Percentiles rank a stretch among this genome's conserved stretches.
Conservation (phyloP, 92 coral and sea anemone genomes). For the Phenganax marumi region DNA sequence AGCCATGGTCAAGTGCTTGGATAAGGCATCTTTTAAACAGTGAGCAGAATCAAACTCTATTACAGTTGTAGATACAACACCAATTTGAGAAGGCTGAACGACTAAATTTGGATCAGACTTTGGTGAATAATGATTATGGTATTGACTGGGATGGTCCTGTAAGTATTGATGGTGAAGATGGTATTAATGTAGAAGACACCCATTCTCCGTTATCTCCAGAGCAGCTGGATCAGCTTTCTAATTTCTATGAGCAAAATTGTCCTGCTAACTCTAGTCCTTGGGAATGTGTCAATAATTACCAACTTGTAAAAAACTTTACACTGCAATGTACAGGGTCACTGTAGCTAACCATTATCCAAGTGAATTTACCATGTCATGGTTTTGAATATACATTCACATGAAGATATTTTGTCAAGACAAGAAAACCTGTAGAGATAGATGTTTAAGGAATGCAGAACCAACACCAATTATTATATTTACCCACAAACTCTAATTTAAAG, state of each 20-base stretch:
- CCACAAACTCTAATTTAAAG: too few relatives aligned
- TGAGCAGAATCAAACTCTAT: neutral
- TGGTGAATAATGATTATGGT: constrained; percentile 13
- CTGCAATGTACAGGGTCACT: too few relatives aligned
- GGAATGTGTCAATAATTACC: too few relatives aligned
- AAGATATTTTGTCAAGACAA: too few relatives aligned
- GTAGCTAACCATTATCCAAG: too few relatives aligned
- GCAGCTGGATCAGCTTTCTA: neutral
- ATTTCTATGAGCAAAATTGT: neutral
- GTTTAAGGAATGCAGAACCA: too few relatives aligned
- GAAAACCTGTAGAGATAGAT: too few relatives aligned
- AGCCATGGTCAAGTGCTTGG: neutral
- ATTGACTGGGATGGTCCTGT: constrained; percentile 19
- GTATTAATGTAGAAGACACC: constrained; percentile 6
- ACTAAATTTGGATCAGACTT: constrained; percentile 7
- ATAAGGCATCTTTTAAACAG: constrained; percentile 3
- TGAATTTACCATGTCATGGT: too few relatives aligned
- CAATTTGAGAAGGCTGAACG: constrained; percentile 17
- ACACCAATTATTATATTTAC: too few relatives aligned
- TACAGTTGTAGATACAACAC: neutral
- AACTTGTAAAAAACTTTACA: too few relatives aligned
- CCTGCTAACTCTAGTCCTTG: too few relatives aligned
- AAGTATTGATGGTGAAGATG: constrained; percentile 6
- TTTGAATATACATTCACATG: too few relatives aligned
- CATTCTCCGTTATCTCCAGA: constrained; percentile 13